Evolutionary conservation across 2,113 vertebrate species (phyloP).

Genomic region (Artemisiospiza belli): DNA sequence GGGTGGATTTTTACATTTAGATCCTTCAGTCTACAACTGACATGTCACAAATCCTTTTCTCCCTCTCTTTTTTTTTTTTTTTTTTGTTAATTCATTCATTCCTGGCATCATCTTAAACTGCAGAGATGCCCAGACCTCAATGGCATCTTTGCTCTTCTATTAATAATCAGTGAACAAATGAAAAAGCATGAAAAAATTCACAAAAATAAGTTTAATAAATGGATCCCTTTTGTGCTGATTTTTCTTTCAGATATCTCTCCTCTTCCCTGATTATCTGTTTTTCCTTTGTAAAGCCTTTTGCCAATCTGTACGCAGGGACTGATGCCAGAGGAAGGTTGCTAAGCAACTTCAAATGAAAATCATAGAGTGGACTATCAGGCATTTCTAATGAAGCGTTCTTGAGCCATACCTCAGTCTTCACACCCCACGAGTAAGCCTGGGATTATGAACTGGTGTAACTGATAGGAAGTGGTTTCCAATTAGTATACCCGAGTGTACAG

Average conservation of each 20-base stretch:
- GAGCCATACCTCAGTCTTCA: neutral
- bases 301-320: neutral
- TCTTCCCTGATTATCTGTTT: neutral
- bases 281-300: neutral
- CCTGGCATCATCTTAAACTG: neutral
- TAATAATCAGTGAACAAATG: neutral
- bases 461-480: neutral
- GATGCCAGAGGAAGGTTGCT: constrained; percentile 46
- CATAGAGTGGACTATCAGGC: neutral
- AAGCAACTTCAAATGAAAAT: constrained; percentile 58
- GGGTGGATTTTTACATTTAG: neutral
- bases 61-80: neutral
- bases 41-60: neutral
- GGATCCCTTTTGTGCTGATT: neutral
- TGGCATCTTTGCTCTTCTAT: neutral
- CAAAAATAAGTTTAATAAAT: neutral
- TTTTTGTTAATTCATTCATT: neutral
- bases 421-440: neutral
- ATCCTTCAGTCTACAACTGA: neutral
- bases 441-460: neutral
- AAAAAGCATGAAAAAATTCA: neutral
- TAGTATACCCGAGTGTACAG: neutral
- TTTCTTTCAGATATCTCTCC: neutral
- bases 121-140: neutral
- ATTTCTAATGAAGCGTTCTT: neutral